These are phyloP conservation scores for Rhodophaea formosa DNA, from an alignment of 2,888 invertebrate genomes.

Conservation along the genomic window DNA sequence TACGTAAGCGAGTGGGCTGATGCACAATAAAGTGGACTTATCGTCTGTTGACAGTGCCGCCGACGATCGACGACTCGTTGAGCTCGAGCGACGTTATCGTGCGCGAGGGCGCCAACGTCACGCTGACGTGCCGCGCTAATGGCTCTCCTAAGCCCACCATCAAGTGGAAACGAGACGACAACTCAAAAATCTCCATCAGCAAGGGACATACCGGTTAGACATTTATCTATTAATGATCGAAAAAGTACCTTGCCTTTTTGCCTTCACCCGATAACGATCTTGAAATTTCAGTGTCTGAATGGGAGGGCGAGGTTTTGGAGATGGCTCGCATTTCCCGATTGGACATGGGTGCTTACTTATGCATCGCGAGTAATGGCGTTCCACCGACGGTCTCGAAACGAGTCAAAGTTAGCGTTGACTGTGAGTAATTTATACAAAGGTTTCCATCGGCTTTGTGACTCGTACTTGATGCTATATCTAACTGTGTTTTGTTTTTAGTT, in stretches of 20 bases:
- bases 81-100: conserved; percentile 96
- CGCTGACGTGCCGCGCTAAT: conserved; percentile 92
- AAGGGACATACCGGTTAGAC: conserved; percentile 87
- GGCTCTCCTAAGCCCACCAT: conserved; percentile 94
- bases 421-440: conserved; percentile 82
- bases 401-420: conserved; percentile 96
- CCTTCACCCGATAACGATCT: conserved; percentile 26
- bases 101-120: conserved; percentile 93
- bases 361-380: conserved; percentile 94
- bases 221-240: conserved; percentile 37
- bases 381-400: conserved; percentile 95
- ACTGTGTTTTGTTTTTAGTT: conserved; percentile 81
- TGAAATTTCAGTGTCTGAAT: conserved; percentile 85
- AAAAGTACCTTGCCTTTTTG: conserved; percentile 26
- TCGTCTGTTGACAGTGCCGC: conserved; percentile 87
- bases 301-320: conserved; percentile 92
- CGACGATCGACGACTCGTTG: conserved; percentile 94
- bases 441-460: not conserved
- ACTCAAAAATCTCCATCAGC: conserved; percentile 92
- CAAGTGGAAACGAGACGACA: conserved; percentile 95
- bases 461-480: not conserved
- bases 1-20: conserved; percentile 9
- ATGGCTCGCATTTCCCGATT: conserved; percentile 91
- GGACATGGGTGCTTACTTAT: conserved; percentile 95
- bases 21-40: conserved; percentile 36